Evolutionary conservation across 2,888 invertebrate genomes (phyloP).

Genomic region (Orthonychiurus folsomi): DNA sequence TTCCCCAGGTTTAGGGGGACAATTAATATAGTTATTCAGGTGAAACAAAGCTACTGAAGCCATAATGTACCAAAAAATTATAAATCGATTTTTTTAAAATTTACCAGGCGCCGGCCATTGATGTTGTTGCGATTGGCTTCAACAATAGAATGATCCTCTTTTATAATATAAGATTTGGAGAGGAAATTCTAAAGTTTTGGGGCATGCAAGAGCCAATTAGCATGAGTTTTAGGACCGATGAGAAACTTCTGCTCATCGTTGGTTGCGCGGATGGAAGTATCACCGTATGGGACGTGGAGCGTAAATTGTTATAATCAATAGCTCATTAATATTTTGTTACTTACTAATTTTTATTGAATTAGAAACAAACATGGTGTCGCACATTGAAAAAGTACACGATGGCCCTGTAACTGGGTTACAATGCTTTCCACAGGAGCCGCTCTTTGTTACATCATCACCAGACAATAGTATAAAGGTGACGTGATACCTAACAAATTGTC

Average conservation of each 20-base stretch:
- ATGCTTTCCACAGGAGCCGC: conserved; percentile 78
- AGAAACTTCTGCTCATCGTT: conserved; percentile 73
- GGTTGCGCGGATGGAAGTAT: conserved; percentile 75
- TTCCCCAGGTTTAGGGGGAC: too few relatives aligned
- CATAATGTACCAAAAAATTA: too few relatives aligned
- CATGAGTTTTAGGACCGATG: conserved; percentile 79
- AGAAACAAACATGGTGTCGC: conserved; percentile 69
- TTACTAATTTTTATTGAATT: conserved; percentile 52
- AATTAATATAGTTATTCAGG: too few relatives aligned
- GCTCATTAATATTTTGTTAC: conserved; percentile 38
- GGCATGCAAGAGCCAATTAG: conserved; percentile 83
- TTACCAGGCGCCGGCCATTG: conserved; percentile 69
- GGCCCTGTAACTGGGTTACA: conserved; percentile 66
- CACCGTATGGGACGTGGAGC: conserved; percentile 81
- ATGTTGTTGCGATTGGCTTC: conserved; percentile 83
- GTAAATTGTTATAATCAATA: conserved; percentile 15
- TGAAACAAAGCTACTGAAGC: too few relatives aligned
- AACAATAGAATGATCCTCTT: conserved; percentile 70
- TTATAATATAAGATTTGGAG: conserved; percentile 78
- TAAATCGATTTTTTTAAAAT: too few relatives aligned
- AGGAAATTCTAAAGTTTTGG: conserved; percentile 73
- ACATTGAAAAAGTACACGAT: conserved; percentile 69
- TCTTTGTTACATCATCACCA: conserved; percentile 81
- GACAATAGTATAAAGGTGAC: conserved; percentile 49
- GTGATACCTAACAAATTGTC: neutral